Conservation (phyloP, 2,113 vertebrate species). For the Micromys minutus region DNA sequence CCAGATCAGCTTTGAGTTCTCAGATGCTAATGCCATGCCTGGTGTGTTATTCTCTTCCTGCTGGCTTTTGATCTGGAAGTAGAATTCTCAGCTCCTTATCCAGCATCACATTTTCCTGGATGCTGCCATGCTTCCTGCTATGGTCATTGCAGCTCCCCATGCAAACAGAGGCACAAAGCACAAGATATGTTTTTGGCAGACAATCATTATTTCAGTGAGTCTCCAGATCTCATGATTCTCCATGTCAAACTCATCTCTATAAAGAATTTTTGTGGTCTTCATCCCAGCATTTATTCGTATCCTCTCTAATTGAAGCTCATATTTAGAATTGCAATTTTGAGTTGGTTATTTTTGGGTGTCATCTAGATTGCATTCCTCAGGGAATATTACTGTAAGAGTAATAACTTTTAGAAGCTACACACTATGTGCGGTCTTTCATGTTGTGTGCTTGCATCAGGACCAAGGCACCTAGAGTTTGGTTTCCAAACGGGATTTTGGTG, state of each 20-base stretch:
- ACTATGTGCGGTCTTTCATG: neutral
- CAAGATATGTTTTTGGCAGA: neutral
- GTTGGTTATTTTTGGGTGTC: neutral
- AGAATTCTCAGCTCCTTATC: neutral
- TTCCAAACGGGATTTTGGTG: too few relatives aligned
- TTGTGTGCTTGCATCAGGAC: neutral
- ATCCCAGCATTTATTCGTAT: neutral
- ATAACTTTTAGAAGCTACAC: neutral
- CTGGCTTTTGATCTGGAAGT: neutral
- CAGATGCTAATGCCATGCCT: neutral
- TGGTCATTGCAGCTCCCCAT: accelerated
- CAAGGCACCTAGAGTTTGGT: neutral
- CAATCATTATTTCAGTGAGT: accelerated
- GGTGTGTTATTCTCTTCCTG: neutral
- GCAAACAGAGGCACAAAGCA: too few relatives aligned
- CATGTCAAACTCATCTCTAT: neutral
- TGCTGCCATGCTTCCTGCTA: neutral
- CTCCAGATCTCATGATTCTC: too few relatives aligned
- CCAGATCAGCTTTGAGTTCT: neutral
- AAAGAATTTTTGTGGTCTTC: neutral
- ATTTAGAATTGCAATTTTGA: neutral
- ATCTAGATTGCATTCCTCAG: neutral
- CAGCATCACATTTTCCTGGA: neutral
- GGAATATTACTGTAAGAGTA: too few relatives aligned
- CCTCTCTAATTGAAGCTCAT: neutral